Evolutionary conservation across 1,140 invertebrate species (phyloP).

Genomic region (Melipona quadrifasciata): DNA sequence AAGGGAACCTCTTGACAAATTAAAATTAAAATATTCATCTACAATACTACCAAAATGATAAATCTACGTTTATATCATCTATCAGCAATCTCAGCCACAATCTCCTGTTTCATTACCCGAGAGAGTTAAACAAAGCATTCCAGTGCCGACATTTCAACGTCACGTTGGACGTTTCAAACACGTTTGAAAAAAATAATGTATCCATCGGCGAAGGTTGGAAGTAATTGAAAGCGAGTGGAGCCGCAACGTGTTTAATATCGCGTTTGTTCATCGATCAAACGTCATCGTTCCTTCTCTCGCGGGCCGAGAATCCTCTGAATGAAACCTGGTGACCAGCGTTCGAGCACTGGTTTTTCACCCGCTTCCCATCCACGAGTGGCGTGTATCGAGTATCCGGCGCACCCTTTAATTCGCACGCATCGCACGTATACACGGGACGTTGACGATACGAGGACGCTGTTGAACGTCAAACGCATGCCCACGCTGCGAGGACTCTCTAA

Average conservation of each 20-base stretch:
- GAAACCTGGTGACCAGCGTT: background rate
- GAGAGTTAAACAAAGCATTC: no score
- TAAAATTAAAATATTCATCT: no score
- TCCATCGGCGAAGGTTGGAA: background rate
- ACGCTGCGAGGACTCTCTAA: conserved; percentile 36
- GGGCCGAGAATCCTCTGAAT: background rate
- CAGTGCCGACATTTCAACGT: no score
- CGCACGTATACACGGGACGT: conserved; percentile 32
- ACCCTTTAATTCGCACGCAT: conserved; percentile 37
- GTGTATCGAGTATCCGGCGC: conserved; percentile 38
- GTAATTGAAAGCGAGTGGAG: background rate
- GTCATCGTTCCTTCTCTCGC: background rate
- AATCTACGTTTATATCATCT: no score
- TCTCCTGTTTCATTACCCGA: no score
- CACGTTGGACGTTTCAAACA: no score
- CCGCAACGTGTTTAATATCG: background rate
- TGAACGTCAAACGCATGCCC: conserved; percentile 62
- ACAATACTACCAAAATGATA: no score
- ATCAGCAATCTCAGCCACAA: no score
- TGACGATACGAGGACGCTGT: conserved; percentile 55
- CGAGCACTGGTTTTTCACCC: conserved; percentile 32
- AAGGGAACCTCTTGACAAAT: no score
- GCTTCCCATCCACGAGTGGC: background rate
- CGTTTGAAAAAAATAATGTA: background rate
- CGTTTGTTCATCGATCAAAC: background rate